These are phyloP conservation scores for Hepsetus odoe DNA, from an alignment of 2,113 vertebrate genomes.

Conservation along the genomic window DNA sequence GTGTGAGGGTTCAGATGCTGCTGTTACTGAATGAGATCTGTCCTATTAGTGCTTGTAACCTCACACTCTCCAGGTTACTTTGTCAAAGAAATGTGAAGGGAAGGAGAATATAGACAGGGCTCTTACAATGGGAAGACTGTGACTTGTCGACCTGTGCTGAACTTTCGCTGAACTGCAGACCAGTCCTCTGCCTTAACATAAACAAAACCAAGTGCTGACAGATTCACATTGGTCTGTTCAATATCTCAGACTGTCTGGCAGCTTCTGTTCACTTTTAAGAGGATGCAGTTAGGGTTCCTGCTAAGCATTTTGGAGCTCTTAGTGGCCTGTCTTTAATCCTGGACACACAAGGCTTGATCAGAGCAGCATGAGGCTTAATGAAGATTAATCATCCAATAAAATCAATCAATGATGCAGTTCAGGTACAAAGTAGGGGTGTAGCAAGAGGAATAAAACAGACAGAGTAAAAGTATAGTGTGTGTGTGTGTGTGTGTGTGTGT, in stretches of 20 bases:
- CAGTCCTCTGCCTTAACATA: background rate
- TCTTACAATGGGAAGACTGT: constrained; percentile 12
- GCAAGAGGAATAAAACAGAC: background rate
- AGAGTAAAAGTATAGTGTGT: background rate
- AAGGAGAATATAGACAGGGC: constrained; percentile 6
- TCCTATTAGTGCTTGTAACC: constrained; percentile 10
- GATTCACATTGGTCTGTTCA: constrained; percentile 14
- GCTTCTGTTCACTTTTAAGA: constrained; percentile 22
- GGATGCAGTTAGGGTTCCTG: constrained; percentile 27
- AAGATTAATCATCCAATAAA: constrained; percentile 72
- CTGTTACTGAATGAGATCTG: constrained; percentile 30
- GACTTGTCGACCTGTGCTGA: constrained; percentile 16
- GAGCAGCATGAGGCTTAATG: constrained; percentile 66
- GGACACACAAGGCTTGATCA: constrained; percentile 57
- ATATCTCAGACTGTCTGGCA: constrained; percentile 38
- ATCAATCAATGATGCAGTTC: constrained; percentile 66
- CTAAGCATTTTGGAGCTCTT: constrained; percentile 38
- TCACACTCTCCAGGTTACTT: constrained; percentile 1
- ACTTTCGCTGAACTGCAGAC: constrained; percentile 33
- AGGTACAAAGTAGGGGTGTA: constrained; percentile 35
- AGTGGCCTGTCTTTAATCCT: constrained; percentile 45
- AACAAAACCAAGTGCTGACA: constrained; percentile 16
- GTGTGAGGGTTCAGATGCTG: constrained; percentile 29
- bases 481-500: background rate
- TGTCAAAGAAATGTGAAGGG: constrained; percentile 11